Percentiles rank a stretch among this genome's conserved stretches.
Evolutionary conservation across 2,113 vertebrate genomes (phyloP).

Genomic region (Meleagris gallopavo): DNA sequence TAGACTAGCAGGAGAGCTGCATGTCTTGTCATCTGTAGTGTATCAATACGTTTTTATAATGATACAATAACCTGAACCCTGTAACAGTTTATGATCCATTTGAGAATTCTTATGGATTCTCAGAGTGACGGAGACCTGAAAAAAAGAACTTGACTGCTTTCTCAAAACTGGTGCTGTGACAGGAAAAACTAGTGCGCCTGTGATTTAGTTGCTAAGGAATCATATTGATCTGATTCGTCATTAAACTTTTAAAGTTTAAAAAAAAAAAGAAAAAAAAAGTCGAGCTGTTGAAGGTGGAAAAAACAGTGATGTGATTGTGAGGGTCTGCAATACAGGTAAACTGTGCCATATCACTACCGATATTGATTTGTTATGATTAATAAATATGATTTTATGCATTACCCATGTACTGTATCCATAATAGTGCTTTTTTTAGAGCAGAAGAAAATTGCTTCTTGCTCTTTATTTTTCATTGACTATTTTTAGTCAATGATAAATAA

Average conservation of each 20-base stretch:
- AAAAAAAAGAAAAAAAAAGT: neutral
- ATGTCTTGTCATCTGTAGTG: constrained; percentile 73
- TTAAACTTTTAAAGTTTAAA: constrained; percentile 81
- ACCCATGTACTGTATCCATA: constrained; percentile 14
- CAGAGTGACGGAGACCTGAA: constrained; percentile 75
- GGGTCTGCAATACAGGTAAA: constrained; percentile 50
- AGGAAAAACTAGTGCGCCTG: constrained; percentile 68
- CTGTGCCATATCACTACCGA: neutral
- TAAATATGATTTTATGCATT: constrained; percentile 65
- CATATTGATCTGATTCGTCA: constrained; percentile 74
- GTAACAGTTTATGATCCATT: constrained; percentile 81
- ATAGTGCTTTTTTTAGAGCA: constrained; percentile 49
- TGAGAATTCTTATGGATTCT: constrained; percentile 83
- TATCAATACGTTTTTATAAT: constrained; percentile 83
- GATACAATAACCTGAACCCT: constrained; percentile 81
- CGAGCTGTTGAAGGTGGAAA: constrained; percentile 32
- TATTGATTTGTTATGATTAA: constrained; percentile 69
- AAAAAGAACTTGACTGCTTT: constrained; percentile 80
- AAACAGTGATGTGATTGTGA: constrained; percentile 49
- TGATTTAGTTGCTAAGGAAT: constrained; percentile 81
- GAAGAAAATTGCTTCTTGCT: constrained; percentile 57
- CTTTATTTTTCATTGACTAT: constrained; percentile 70
- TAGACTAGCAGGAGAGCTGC: constrained; percentile 47
- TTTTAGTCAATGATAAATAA: constrained; percentile 76
- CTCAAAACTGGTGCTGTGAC: constrained; percentile 74